Evolutionary conservation across 1,140 invertebrate species (phyloP), one percentile per base, ranked within the genome.

Genomic region (Heliothis virescens): DNA sequence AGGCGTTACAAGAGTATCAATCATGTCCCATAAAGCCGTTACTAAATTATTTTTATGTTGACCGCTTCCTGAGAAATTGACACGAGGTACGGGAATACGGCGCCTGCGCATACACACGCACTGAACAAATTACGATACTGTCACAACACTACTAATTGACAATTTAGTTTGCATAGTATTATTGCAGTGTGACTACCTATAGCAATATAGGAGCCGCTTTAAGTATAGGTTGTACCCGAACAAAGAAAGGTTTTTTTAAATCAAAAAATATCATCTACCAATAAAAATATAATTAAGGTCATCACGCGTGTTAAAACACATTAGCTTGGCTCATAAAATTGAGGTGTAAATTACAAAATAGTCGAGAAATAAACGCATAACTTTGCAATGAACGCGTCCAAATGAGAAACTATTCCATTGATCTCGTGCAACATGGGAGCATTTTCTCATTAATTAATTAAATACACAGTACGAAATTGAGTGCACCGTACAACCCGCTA

Each of bases 361-460:
- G 7, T 21, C 7, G 11, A 21, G 5, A 62, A 15, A 63, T n/a
- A 47, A 47, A 15, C 15, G 5, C 10, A 7, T 15, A 9, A 15
- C n/a, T 41, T 65, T 18, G 1, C 4, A 5, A 65, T 47, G 29
- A 65, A n/a, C n/a, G n/a, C 34, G 34, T 47, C 18, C 55, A 21
- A 60, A 4, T 60, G 26, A n/a, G 2, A 21, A 67, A 69, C 72
- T 60, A 75, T 18, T 59, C 41, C 72, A 60, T 62, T 21, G 11
- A 16, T 65, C 26, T 10, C 9, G 16, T 13, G 18, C 41, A 76
- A 76, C 48, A 76, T 65, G 74, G 74, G 9, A 76, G 74, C 74
- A 52, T 65, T 77, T 77, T 55, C 62, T 50, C 50, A 78, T 62
- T 78, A 67, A 78, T 78, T 78, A 78, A 78, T 67, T 78, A 67